phyloP scores from a whole-genome alignment of 2,113 vertebrate genomes.

The rabbit (Oryctolagus cuniculus) region DNA sequence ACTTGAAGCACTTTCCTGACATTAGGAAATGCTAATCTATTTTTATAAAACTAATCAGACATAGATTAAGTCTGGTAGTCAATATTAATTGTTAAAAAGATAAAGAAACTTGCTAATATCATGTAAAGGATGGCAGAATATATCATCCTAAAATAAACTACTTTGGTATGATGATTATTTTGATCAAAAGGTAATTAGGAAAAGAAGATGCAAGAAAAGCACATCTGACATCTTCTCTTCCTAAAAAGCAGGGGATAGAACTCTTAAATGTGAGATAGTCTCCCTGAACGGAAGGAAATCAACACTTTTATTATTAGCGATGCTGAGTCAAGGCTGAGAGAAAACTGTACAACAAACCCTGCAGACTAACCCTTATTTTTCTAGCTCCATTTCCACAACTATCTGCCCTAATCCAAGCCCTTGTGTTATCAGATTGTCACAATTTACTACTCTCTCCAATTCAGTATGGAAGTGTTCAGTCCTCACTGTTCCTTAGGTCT shows the following conservation, averaged over 20 bases:
- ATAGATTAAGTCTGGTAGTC: constrained; percentile 66
- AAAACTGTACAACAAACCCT: neutral
- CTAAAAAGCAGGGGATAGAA: neutral
- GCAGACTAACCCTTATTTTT: neutral
- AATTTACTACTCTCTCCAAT: neutral
- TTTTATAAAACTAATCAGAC: constrained; percentile 79
- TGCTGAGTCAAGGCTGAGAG: neutral
- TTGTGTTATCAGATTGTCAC: neutral
- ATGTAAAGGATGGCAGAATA: neutral
- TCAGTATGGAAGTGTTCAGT: neutral
- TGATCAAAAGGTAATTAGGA: neutral
- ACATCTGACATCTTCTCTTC: neutral
- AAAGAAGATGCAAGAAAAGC: neutral
- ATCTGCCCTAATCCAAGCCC: neutral
- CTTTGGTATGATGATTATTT: neutral
- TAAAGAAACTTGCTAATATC: constrained; percentile 63
- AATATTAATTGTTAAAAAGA: constrained; percentile 68
- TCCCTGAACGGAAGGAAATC: neutral
- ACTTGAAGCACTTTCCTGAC: constrained; percentile 60
- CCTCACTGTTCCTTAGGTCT: neutral
- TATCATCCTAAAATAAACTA: neutral
- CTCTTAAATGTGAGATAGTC: neutral
- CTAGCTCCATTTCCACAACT: neutral
- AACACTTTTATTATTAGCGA: neutral
- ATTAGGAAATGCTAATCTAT: constrained; percentile 74